A percentile compares a stretch with the other conserved stretches of the same genome.
Evolutionary conservation across 1,140 invertebrate species (phyloP).

Genomic region (Diachasmimorpha longicaudata): DNA sequence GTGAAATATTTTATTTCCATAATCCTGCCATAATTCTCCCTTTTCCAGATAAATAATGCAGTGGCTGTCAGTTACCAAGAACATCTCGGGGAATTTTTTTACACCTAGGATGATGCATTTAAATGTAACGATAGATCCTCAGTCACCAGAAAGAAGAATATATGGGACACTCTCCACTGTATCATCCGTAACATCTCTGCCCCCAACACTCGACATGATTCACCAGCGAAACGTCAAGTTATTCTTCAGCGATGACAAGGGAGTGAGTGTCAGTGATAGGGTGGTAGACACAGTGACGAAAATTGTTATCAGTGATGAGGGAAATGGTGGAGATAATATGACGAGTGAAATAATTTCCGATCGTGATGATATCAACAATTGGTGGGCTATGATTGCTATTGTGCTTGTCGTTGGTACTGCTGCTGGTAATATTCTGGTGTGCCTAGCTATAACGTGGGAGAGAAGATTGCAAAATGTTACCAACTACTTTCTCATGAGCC

Average conservation of each 20-base stretch:
- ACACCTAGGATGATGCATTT: not conserved
- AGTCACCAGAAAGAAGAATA: not conserved
- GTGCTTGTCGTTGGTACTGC: slow-evolving; percentile 86
- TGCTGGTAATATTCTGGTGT: slow-evolving; percentile 92
- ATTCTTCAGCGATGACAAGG: slow-evolving; percentile 18
- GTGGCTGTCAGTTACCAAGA: not conserved
- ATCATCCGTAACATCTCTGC: not conserved
- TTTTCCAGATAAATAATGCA: not conserved
- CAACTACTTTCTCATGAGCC: slow-evolving; percentile 95
- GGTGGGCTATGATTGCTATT: slow-evolving; percentile 78
- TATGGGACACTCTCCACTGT: not conserved
- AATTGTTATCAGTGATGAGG: slow-evolving; percentile 41
- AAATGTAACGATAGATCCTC: not conserved
- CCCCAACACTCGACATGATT: slow-evolving; percentile 7
- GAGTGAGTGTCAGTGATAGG: slow-evolving; percentile 35
- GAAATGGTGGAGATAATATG: slow-evolving; percentile 22
- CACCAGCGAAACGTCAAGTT: slow-evolving; percentile 3
- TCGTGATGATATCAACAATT: slow-evolving; percentile 64
- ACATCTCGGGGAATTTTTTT: not conserved
- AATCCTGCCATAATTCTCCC: not conserved
- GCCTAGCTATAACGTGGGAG: slow-evolving; percentile 89
- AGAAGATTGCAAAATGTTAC: slow-evolving; percentile 91
- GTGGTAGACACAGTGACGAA: slow-evolving; percentile 36
- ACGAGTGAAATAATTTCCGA: not conserved
- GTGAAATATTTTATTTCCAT: not conserved